Percentiles rank a stretch among this genome's conserved stretches.
Evolutionary conservation across 2,888 invertebrate species (phyloP).

Genomic region (Sicus ferrugineus): DNA sequence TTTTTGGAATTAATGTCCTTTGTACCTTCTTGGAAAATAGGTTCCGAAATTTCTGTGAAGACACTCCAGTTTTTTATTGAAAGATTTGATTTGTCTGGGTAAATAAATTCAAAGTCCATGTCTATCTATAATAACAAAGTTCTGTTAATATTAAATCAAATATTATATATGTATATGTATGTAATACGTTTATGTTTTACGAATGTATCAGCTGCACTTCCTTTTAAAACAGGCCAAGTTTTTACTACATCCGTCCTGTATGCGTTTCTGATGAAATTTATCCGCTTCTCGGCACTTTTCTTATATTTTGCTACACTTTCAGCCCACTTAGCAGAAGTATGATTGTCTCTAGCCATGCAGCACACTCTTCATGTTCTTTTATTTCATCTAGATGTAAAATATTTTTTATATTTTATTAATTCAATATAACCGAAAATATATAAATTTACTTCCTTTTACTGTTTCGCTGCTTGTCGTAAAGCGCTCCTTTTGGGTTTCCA

Average conservation of each 20-base stretch:
- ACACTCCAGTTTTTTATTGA: neutral
- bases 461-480: constrained; percentile 4
- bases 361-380: neutral
- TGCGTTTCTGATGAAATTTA: neutral
- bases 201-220: neutral
- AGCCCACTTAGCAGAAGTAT: neutral
- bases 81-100: constrained; percentile 4
- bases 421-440: neutral
- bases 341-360: constrained; percentile 5
- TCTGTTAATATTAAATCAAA: no score
- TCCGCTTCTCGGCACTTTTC: constrained; percentile 1
- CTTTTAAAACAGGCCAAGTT: neutral
- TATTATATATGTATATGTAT: no score
- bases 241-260: neutral
- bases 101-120: neutral
- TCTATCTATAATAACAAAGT: neutral
- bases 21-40: neutral
- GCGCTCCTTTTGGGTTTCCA: constrained; percentile 11
- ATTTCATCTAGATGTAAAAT: constrained; percentile 9
- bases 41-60: neutral
- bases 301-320: neutral
- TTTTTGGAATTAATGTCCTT: neutral
- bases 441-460: neutral
- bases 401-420: neutral
- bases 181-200: neutral